Evolutionary conservation across 2,113 vertebrate species (phyloP), one percentile per base, ranked within the genome.

Genomic region (Callopanchax toddi): DNA sequence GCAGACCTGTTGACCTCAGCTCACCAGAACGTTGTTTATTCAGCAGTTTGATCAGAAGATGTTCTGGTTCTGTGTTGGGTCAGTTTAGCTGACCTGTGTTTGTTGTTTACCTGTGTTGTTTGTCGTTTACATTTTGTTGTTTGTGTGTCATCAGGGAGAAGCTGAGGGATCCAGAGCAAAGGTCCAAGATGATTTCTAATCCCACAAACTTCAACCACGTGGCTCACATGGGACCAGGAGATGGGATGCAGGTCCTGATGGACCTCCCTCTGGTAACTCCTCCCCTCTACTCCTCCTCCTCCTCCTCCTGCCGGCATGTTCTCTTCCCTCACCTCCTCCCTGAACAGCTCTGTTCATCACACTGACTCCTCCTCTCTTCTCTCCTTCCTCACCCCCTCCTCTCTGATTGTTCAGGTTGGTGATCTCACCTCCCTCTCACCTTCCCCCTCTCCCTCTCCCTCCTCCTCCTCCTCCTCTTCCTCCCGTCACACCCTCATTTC

Each of bases 121-220:
- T n/a, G 4, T 18, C 29, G 6, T 48, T 42, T 48, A 3, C 42
- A 9, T 8, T 63, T 15, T 15, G 22, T 4, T 75, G 16, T 42
- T 22, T 4, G 15, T 22, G 22, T 18, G 17, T 64, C 32, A 3
- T 20, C 53, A 99, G 97, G 79, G 97, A 98, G 83, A 99, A 98
- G 97, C 93, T 99, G 16, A 87, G 94, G 89, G 97, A 99, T 72
- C 97, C 97, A 0, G 97, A 98, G 75, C 72, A 97, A 76, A 82
- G 97, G 56, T 98, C 97, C 15, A 96, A 90, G 81, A 95, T 99
- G 95, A 99, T 99, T 62, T 99, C 97, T 48, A 95, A 98, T 71
- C 97, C 97, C 0, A 99, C 93, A 0, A 99, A 99, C 92, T 99
- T 99, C 84, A 99, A 99, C 90, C 97, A 99, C 0, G 97, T 99